Evolutionary conservation across 2,113 vertebrate genomes (phyloP), one percentile per base, ranked within the genome.

Genomic region (Echinops telfairi): DNA sequence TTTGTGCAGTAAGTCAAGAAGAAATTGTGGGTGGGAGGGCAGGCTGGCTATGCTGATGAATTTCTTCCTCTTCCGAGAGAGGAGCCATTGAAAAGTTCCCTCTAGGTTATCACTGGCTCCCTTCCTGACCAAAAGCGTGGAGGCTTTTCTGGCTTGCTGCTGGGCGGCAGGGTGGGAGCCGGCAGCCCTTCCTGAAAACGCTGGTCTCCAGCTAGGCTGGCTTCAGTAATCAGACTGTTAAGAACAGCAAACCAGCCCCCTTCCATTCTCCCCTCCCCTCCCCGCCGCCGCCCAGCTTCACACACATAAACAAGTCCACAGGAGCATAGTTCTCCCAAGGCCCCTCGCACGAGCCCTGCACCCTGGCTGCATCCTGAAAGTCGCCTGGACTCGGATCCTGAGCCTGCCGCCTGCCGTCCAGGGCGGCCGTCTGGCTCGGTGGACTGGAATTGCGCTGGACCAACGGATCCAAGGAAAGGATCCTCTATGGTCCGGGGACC

Each of bases 1-100:
- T 95, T 96, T 87, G 92, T 83, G 73, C n/a, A n/a, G 86, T 71
- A 25, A 14, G 38, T 23, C 87, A 68, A 36, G 53, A 66, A 88
- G 83, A 71, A 86, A 79, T 53, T 38, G 82, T 33, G 17, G 60
- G 64, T 1, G 2, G 38, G 78, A 33, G 25, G 43, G 31, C 71
- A 57, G 57, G 58, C 19, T 29, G 78, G 38, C 62, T 19, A 9
- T 29, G 58, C 14, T 25, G 68, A 53, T 27, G 47, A 36, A 83
- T 83, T 82, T 89, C 36, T 62, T 83, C 57, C 29, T 17, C 8
- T 58, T 38, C 19, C 70, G 76, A 89, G 96, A n/a, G 53, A 89
- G 68, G 57, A 91, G 23, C 3, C 2, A 29, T 0, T 4, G 85
- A 15, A 60, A 90, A 91, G 87, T 86, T 89, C 78, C 81, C 31